Base-by-base conservation (phyloP, 2,888 invertebrate species). In the Chrysomela aeneicollis region DNA sequence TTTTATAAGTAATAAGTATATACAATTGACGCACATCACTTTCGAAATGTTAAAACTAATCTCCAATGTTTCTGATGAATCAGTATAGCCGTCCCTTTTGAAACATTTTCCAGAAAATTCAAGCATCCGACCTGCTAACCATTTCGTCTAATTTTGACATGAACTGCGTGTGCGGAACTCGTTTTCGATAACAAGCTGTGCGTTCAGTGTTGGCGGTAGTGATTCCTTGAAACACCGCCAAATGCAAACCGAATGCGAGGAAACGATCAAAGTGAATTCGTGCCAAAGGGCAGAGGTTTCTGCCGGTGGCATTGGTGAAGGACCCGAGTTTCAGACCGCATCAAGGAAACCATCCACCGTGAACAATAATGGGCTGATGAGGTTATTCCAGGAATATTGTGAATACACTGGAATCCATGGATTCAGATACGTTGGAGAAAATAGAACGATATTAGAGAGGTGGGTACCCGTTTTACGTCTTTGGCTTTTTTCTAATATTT, bases 361-460 rank as follows among this genome's bases (percentile, higher is more conserved):
- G 12, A 18, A 42, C 5, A 46, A 22, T 12, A 54, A 35, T 5
- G 53, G 49, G 57, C 10, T 55, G 15, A 57, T 57, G 59, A 62
- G 32, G 2, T 73, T 73, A 61, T 73, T 73, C 59, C 69, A 69
- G 50, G 79, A 80, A 62, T 81, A 79, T 67, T 78, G 79, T 64
- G 74, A 76, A 22, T 75, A 73, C 63, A 79, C 79, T 4, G 78
- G 79, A 9, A 77, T 82, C 42, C 81, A 81, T 61, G 82, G 82
- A 0, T 72, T 81, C 54, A 76, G 76, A 52, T 82, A 79, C 71
- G 70, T 82, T 61, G 80, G 79, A 2, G 82, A 82, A 64, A 66
- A 71, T 21, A 64, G 74, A 26, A 71, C 74, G 5, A 17, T 70
- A 12, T 62, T 61, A 32, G 78, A 78, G 59, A 79, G 77, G 80